phyloP scores from a whole-genome alignment of 2,113 vertebrate genomes.

The Muscicapa adusta region DNA sequence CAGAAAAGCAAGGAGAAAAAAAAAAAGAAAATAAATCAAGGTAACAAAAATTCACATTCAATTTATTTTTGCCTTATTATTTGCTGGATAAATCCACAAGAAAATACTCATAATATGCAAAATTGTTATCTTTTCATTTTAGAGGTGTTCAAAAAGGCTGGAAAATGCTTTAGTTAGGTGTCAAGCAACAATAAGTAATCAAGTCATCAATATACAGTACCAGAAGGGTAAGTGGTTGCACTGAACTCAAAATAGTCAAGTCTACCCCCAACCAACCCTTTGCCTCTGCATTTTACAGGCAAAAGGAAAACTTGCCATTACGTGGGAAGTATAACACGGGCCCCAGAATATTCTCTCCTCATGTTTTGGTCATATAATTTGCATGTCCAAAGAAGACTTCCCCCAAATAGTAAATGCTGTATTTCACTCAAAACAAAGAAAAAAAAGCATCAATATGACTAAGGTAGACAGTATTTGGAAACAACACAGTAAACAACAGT shows the following conservation, averaged over 20 bases:
- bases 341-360: not conserved
- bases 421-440: not conserved
- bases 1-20: not conserved
- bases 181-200: not conserved
- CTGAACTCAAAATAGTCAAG: not conserved
- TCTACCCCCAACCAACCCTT: not conserved
- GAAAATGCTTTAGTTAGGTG: not conserved
- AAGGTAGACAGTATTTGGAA: not conserved
- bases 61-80: not conserved
- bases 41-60: not conserved
- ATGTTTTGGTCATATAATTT: not conserved
- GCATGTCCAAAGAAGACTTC: not conserved
- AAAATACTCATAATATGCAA: not conserved
- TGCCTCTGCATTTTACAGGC: not conserved
- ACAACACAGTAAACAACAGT: not conserved
- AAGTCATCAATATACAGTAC: not conserved
- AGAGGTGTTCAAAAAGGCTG: not conserved
- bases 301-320: not conserved
- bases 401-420: not conserved
- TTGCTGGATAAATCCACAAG: not conserved
- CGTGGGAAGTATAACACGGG: accelerated
- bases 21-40: not conserved
- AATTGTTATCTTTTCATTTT: not conserved
- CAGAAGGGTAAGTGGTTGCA: not conserved
- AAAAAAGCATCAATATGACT: not conserved